phyloP scores from a whole-genome alignment of 2,888 invertebrate species.

The Orgyia antiqua region DNA sequence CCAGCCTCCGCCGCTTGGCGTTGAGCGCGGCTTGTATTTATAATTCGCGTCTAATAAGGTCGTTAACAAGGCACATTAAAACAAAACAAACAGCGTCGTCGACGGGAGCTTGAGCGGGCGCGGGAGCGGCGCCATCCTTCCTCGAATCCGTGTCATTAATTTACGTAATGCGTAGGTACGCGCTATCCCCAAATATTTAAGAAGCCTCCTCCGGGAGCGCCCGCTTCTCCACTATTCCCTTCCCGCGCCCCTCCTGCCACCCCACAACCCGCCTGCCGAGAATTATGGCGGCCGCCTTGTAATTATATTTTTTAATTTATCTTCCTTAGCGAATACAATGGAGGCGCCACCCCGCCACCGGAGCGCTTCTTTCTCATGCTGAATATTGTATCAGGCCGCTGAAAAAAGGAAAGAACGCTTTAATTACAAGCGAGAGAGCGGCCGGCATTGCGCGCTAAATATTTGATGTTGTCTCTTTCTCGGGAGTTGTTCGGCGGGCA shows the following conservation, averaged over 20 bases:
- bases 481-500: conserved; percentile 34
- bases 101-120: conserved; percentile 41
- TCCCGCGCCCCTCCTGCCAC: conserved; percentile 43
- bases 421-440: conserved; percentile 77
- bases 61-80: conserved; percentile 77
- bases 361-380: conserved; percentile 77
- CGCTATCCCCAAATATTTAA: conserved; percentile 79
- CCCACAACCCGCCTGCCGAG: conserved; percentile 68
- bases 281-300: conserved; percentile 82
- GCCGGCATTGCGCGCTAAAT: conserved; percentile 73
- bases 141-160: conserved; percentile 79
- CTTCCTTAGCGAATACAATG: conserved; percentile 82
- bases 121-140: conserved; percentile 75
- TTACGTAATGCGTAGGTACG: conserved; percentile 79
- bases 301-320: conserved; percentile 86
- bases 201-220: conserved; percentile 77
- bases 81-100: conserved; percentile 72
- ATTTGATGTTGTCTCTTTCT: conserved; percentile 76
- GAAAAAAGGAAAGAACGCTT: conserved; percentile 78
- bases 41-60: conserved; percentile 74
- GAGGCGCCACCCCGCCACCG: conserved; percentile 77
- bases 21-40: conserved; percentile 43
- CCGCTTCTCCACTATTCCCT: conserved; percentile 71
- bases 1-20: conserved; percentile 30
- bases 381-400: conserved; percentile 78